Evolutionary conservation across 2,113 vertebrate species (phyloP), one percentile per base, ranked within the genome.

Genomic region (Pseudopipra pipra): DNA sequence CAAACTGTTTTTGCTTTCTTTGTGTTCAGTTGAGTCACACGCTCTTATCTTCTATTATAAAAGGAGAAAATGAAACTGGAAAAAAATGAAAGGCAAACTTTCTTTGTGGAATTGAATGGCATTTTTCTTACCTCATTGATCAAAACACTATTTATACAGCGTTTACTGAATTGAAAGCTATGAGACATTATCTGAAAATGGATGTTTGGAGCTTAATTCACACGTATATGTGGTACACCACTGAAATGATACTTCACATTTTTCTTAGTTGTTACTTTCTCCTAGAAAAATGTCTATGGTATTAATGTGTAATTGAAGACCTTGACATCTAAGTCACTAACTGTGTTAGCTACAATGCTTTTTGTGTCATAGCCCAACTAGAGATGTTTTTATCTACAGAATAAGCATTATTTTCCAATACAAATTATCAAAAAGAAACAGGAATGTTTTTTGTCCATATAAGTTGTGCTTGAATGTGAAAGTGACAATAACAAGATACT

Each of bases 141-240:
- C 12, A 83, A 92, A 97, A 95, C 62, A 85, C 20, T 37, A 46
- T 62, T 87, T 90, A 80, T 9, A 87, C 70, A 88, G 85, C 93
- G 43, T 41, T 87, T 84, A 56, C 17, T 80, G 59, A 85, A 92
- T 92, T 33, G 70, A 94, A 96, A 73, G 3, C 10, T 91, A 46
- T 31, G 61, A 96, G 44, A 79, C 54, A 46, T 66, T 65, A 80
- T 72, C 76, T 79, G 55, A 77, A 83, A 94, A 78, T 58, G 39
- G 68, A 71, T 65, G 43, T 81, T 88, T 70, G 54, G 75, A 83
- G 62, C 56, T 95, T 96, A 78, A 61, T 67, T 92, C 73, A 63
- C 43, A 74, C 43, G 72, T 47, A 47, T 33, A 37, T 46, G n/a
- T 25, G 24, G 54, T 49, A 49, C 35, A 62, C 49, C 66, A 54